Percentiles rank a stretch among this genome's conserved stretches.
These are phyloP conservation scores for Rhineura floridana DNA, from an alignment of 2,113 vertebrate species.

Conservation along the genomic window DNA sequence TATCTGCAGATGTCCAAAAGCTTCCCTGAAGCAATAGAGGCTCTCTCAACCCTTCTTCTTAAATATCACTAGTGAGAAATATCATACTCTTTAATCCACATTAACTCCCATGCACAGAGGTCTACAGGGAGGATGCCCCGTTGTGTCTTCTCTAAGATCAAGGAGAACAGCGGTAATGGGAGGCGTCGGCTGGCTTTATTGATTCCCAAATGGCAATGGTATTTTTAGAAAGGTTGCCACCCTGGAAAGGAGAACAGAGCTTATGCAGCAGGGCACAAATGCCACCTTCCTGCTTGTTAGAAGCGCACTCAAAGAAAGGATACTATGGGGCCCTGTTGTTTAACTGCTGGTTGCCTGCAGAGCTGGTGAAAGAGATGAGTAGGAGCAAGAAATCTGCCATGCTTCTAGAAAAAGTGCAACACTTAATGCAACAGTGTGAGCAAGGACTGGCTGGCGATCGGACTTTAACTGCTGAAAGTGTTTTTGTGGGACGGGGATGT, in stretches of 20 bases:
- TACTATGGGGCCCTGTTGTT: not conserved
- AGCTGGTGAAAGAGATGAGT: not conserved
- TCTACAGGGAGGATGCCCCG: not conserved
- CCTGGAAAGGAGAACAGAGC: not conserved
- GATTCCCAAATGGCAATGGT: constrained; percentile 9
- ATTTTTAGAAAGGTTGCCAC: constrained; percentile 26
- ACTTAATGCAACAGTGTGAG: too few species aligned
- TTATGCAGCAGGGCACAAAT: not conserved
- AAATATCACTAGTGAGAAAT: not conserved
- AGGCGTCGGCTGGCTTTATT: not conserved
- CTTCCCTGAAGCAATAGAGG: not conserved
- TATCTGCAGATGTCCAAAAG: not conserved
- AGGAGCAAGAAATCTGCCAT: too few species aligned
- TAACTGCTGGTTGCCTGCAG: not conserved
- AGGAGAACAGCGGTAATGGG: not conserved
- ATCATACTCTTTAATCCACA: not conserved
- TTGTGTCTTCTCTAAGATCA: not conserved
- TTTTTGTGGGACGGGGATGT: not conserved
- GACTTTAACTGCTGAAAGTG: not conserved
- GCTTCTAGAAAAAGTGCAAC: not conserved
- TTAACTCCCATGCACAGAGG: not conserved
- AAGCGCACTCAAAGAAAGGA: not conserved
- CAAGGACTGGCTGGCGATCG: not conserved
- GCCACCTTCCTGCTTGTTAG: not conserved
- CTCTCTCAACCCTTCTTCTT: not conserved